Evolutionary conservation across 2,888 invertebrate genomes (phyloP).

Genomic region (Protonemura montana): DNA sequence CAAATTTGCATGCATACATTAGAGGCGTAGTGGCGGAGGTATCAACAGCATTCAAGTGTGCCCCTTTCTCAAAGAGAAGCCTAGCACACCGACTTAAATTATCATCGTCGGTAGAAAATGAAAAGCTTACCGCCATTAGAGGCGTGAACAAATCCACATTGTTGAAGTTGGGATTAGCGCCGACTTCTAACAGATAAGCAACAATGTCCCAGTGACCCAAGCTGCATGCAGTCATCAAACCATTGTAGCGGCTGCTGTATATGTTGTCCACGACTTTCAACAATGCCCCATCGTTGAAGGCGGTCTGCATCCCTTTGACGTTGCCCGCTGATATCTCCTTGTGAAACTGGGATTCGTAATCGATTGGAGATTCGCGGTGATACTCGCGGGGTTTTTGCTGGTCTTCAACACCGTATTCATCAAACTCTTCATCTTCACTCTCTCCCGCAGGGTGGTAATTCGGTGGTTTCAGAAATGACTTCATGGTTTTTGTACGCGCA

Average conservation of each 20-base stretch:
- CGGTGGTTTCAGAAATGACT: neutral
- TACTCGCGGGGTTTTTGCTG: neutral
- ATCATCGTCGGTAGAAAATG: conserved; percentile 46
- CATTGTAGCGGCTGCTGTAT: conserved; percentile 9
- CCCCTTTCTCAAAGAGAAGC: conserved; percentile 49
- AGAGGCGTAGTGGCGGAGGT: conserved; percentile 48
- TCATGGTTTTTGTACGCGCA: neutral
- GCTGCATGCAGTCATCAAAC: conserved; percentile 13
- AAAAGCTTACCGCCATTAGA: conserved; percentile 51
- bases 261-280: neutral
- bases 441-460: neutral
- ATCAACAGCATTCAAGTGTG: conserved; percentile 49
- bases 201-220: conserved; percentile 43
- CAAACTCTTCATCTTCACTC: neutral
- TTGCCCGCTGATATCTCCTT: conserved; percentile 13
- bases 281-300: neutral
- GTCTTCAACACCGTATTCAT: neutral
- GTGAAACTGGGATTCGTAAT: neutral
- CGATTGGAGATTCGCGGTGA: neutral
- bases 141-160: conserved; percentile 50
- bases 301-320: neutral
- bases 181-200: conserved; percentile 46
- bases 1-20: conserved; percentile 49
- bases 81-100: conserved; percentile 49
- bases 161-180: conserved; percentile 49